phyloP scores from a whole-genome alignment of 1,140 invertebrate species.

The Drosophila trapezifrons region DNA sequence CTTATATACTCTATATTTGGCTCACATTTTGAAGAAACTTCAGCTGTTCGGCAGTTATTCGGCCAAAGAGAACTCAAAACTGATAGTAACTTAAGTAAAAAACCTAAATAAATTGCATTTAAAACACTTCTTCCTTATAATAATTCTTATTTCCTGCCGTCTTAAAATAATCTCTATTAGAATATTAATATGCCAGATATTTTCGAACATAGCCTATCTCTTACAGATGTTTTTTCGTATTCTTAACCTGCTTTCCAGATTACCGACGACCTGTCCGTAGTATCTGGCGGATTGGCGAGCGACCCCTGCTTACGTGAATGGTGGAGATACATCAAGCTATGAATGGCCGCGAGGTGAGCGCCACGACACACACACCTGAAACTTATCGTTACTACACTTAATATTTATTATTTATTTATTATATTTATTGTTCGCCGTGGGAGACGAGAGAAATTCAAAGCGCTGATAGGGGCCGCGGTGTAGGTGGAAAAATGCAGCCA shows the following conservation, averaged over 20 bases:
- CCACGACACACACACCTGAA: constrained; percentile 4
- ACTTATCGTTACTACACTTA: background rate
- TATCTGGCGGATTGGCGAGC: background rate
- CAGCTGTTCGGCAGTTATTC: too few species aligned
- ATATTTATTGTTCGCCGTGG: too few species aligned
- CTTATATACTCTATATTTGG: too few species aligned
- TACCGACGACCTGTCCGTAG: background rate
- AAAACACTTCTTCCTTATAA: too few species aligned
- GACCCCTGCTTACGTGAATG: background rate
- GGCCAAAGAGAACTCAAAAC: too few species aligned
- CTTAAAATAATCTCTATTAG: too few species aligned
- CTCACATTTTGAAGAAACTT: too few species aligned
- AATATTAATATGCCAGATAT: too few species aligned
- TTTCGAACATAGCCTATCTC: too few species aligned
- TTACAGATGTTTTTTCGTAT: background rate
- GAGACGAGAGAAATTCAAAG: background rate
- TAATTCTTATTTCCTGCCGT: too few species aligned
- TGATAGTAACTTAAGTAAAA: too few species aligned
- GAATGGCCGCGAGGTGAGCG: background rate
- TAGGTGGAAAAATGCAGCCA: constrained; percentile 15
- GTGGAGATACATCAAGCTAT: background rate
- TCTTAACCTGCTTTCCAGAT: background rate
- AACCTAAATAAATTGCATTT: too few species aligned
- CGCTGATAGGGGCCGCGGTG: background rate
- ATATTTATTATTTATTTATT: background rate